A percentile compares a stretch with the other conserved stretches of the same genome.
Evolutionary conservation across 2,797 vertebrate species (phyloP).

Genomic region (Coregonus sp.): DNA sequence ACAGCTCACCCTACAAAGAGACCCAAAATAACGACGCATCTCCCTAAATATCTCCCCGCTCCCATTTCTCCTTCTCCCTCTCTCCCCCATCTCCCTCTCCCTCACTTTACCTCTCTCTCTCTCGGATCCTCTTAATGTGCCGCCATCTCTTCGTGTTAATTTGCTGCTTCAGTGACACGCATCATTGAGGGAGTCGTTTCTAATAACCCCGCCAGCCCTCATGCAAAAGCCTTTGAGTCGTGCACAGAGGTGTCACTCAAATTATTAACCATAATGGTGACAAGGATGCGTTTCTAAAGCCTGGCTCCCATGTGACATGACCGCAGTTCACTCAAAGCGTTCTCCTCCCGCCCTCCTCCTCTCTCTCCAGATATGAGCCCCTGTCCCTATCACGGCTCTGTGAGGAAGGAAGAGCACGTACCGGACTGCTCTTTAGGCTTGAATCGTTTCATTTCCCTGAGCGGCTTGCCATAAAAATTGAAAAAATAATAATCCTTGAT

Average conservation of each 20-base stretch:
- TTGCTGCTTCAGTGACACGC: conserved; percentile 85
- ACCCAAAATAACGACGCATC: conserved; percentile 57
- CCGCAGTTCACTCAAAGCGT: conserved; percentile 41
- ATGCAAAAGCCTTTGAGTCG: conserved; percentile 68
- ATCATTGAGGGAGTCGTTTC: conserved; percentile 77
- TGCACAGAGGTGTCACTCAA: conserved; percentile 68
- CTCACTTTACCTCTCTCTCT: conserved; percentile 23
- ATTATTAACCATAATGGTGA: conserved; percentile 75
- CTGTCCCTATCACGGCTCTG: conserved; percentile 45
- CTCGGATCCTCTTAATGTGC: conserved; percentile 58
- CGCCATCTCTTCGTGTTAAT: conserved; percentile 79
- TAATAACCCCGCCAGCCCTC: conserved; percentile 70
- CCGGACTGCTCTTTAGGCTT: conserved; percentile 54
- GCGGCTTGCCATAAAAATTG: conserved; percentile 53
- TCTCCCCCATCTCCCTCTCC: conserved; percentile 1
- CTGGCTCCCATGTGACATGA: conserved; percentile 57
- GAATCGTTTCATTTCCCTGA: conserved; percentile 64
- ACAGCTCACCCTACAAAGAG: conserved; percentile 59
- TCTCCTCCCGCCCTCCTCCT: conserved; percentile 18
- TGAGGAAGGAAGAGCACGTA: conserved; percentile 52
- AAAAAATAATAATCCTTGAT: conserved; percentile 42
- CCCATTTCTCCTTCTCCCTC: background rate
- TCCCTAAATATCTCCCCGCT: background rate
- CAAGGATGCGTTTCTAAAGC: conserved; percentile 68
- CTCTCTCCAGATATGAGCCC: conserved; percentile 47